Conservation (phyloP, 2,888 invertebrate genomes). For the Polymixis lichenea region DNA sequence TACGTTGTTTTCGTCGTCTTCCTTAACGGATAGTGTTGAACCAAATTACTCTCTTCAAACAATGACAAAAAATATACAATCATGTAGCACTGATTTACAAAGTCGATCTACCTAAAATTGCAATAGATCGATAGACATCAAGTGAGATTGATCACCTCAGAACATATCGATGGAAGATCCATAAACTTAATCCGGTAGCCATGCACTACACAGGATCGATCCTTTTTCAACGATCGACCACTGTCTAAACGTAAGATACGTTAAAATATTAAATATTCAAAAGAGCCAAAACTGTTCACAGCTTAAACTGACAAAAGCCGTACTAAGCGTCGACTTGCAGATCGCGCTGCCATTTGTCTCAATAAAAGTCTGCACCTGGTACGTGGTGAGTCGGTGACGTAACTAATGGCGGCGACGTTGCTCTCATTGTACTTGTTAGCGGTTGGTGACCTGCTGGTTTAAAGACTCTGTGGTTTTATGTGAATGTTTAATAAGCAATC, state of each 20-base stretch:
- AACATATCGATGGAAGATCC: neutral
- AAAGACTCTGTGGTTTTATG: neutral
- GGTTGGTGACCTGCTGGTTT: constrained; percentile 18
- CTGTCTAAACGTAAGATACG: no score
- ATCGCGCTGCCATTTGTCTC: constrained; percentile 67
- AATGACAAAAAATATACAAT: no score
- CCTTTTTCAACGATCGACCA: neutral
- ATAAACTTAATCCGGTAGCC: neutral
- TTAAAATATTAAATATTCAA: constrained; percentile 22
- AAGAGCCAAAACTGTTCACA: constrained; percentile 9
- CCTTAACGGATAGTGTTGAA: no score
- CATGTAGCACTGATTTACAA: no score
- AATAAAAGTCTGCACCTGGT: constrained; percentile 74
- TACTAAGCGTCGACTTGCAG: constrained; percentile 31
- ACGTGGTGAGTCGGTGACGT: constrained; percentile 49
- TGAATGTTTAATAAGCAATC: neutral
- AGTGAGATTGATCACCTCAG: neutral
- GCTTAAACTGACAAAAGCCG: constrained; percentile 42
- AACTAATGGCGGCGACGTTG: constrained; percentile 55
- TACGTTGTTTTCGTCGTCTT: no score
- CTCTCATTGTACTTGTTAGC: constrained; percentile 39
- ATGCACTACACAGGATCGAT: neutral
- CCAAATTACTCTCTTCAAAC: no score
- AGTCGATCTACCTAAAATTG: neutral
- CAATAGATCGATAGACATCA: neutral